A percentile compares a stretch with the other conserved stretches of the same genome.
Conservation (phyloP, 2,888 invertebrate species). For the Eurytoma adleriae region DNA sequence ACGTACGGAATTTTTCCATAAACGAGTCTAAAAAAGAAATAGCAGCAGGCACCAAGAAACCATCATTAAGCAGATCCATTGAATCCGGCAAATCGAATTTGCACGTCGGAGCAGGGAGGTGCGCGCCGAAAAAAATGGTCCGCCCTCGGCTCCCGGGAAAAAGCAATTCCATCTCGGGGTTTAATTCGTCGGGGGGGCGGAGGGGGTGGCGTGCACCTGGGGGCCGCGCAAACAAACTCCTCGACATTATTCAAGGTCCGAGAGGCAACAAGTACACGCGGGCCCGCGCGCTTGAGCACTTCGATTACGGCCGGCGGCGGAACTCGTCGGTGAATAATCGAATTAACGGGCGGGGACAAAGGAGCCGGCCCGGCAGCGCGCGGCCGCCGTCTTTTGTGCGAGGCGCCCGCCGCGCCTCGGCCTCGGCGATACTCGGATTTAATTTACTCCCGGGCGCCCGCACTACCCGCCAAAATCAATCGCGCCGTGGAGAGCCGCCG, state of each 20-base stretch:
- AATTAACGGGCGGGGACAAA: slow-evolving; percentile 32
- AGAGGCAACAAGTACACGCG: slow-evolving; percentile 22
- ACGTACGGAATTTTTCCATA: neutral
- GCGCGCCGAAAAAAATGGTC: neutral
- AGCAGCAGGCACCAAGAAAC: too few relatives aligned
- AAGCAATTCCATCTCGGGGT: slow-evolving; percentile 4
- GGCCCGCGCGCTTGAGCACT: neutral
- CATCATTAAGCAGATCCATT: too few relatives aligned
- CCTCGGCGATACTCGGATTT: slow-evolving; percentile 17
- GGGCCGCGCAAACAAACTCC: slow-evolving; percentile 21
- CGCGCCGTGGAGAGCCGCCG: neutral
- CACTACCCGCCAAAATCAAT: neutral
- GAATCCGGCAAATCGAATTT: neutral
- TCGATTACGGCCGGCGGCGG: slow-evolving; percentile 3
- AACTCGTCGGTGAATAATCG: slow-evolving; percentile 24
- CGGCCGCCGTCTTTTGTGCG: slow-evolving; percentile 2
- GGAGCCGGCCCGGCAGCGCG: slow-evolving; percentile 4
- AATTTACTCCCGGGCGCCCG: slow-evolving; percentile 11
- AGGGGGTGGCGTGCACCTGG: too few relatives aligned
- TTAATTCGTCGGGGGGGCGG: neutral
- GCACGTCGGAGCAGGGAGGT: neutral
- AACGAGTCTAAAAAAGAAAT: too few relatives aligned
- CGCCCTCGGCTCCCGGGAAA: neutral
- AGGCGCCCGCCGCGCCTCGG: neutral
- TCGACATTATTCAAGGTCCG: slow-evolving; percentile 32